Evolutionary conservation across 2,888 invertebrate species (phyloP), one percentile per base, ranked within the genome.

Genomic region (Apantesis nais): DNA sequence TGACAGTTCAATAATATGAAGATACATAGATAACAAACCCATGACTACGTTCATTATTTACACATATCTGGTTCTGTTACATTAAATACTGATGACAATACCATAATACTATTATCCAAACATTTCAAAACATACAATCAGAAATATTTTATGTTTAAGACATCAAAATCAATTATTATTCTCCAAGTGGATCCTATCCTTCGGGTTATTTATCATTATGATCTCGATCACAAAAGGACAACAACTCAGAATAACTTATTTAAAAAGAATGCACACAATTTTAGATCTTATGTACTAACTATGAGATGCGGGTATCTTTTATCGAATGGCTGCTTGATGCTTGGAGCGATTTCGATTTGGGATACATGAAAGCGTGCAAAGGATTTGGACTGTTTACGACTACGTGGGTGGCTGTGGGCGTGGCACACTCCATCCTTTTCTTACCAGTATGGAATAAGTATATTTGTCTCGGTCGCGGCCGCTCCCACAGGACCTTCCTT

Each of bases 361-460:
- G 93, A 93, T 93, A 94, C 93, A 93, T 93, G 94, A 93, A 93
- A 94, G 92, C 94, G 92, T 93, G 93, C 94, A 93, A 93, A 93
- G 93, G 94, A 94, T 95, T 95, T 94, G 90, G 93, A 93, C 94
- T 94, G 93, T 94, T 95, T 93, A 94, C 89, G 93, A 89, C 95
- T 91, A 92, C 95, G 94, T 95, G 95, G 94, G 95, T 95, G 95
- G 95, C 90, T 93, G 89, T 93, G 92, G 94, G 95, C 94, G 95
- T 92, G 94, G 93, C 93, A 85, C 82, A 74, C 75, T 80, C 83
- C 78, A 77, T 92, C 92, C 84, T 84, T 77, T 79, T 93, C 87
- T 52, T 75, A 76, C 89, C 64, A 74, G 58, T 60, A 68, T 60
- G 55, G 62, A 66, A 77, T 78, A 66, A 73, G 78, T 88, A 89